Percentiles rank a stretch among this genome's conserved stretches.
Conservation (phyloP, 2,113 vertebrate genomes). For the Nipponia nippon region DNA sequence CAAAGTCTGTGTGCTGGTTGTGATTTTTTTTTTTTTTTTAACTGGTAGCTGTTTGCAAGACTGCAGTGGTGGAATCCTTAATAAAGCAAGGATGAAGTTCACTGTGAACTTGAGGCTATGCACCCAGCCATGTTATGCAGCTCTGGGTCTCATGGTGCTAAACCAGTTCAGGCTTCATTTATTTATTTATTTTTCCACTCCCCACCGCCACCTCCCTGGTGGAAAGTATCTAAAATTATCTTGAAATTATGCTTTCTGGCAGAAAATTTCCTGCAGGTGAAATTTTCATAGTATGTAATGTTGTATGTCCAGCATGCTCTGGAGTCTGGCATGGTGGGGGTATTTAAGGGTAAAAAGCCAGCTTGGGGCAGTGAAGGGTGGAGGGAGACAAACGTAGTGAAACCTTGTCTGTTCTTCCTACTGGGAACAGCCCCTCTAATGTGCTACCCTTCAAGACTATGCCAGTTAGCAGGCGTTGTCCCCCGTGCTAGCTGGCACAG, state of each 20-base stretch:
- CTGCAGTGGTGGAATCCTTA: background rate
- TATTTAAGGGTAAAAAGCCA: background rate
- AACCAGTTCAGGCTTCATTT: background rate
- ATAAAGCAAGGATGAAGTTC: background rate
- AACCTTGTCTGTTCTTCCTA: background rate
- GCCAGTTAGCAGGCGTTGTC: rapidly evolving
- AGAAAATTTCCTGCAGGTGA: background rate
- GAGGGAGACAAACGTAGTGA: background rate
- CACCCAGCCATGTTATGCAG: background rate
- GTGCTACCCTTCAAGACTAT: background rate
- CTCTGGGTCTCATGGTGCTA: background rate
- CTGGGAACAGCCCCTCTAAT: rapidly evolving
- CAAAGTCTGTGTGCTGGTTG: background rate
- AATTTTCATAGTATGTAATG: background rate
- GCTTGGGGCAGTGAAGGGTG: background rate
- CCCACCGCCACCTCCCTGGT: rapidly evolving
- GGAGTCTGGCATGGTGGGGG: background rate
- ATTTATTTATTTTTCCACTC: background rate
- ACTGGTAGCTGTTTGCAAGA: background rate
- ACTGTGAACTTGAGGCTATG: background rate
- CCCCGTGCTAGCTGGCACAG: background rate
- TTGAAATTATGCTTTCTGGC: background rate
- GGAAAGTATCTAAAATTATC: background rate
- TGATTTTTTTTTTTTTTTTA: background rate
- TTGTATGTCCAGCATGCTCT: rapidly evolving